phyloP scores from a whole-genome alignment of 2,888 invertebrate species.

The Stegophylla sp. region DNA sequence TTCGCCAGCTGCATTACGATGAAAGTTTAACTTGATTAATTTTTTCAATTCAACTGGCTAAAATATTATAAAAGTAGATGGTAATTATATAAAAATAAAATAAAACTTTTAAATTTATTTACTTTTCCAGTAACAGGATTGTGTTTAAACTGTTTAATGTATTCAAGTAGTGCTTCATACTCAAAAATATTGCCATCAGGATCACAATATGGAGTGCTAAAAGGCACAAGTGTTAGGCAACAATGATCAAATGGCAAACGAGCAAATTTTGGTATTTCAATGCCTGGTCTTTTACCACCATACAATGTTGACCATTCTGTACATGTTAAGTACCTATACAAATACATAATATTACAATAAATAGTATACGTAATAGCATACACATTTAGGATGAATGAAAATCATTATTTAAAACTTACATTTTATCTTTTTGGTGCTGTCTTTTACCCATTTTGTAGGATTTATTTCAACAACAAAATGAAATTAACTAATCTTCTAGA shows the following conservation, averaged over 20 bases:
- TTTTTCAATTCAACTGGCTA: constrained; percentile 81
- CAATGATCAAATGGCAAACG: constrained; percentile 93
- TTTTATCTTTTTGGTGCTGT: constrained; percentile 93
- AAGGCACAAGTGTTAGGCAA: constrained; percentile 88
- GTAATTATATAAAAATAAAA: constrained; percentile 9
- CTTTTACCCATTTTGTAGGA: constrained; percentile 82
- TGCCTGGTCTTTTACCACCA: constrained; percentile 81
- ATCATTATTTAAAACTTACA: constrained; percentile 69
- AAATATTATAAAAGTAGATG: constrained; percentile 61
- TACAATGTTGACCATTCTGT: constrained; percentile 90
- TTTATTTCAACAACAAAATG: neutral
- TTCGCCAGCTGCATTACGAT: constrained; percentile 81
- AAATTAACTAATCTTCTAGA: neutral
- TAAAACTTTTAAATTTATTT: constrained; percentile 58
- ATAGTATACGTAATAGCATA: neutral
- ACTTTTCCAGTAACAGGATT: constrained; percentile 94
- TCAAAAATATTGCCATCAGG: constrained; percentile 92
- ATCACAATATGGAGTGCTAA: constrained; percentile 90
- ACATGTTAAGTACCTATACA: constrained; percentile 79
- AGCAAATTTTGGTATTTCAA: constrained; percentile 78
- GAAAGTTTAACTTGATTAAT: constrained; percentile 84
- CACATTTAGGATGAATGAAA: neutral
- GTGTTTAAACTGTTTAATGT: constrained; percentile 86
- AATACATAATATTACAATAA: constrained; percentile 43
- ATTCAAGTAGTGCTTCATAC: constrained; percentile 82